These are phyloP conservation scores for Karalla daura DNA, from an alignment of 2,797 vertebrate genomes.

Conservation along the genomic window DNA sequence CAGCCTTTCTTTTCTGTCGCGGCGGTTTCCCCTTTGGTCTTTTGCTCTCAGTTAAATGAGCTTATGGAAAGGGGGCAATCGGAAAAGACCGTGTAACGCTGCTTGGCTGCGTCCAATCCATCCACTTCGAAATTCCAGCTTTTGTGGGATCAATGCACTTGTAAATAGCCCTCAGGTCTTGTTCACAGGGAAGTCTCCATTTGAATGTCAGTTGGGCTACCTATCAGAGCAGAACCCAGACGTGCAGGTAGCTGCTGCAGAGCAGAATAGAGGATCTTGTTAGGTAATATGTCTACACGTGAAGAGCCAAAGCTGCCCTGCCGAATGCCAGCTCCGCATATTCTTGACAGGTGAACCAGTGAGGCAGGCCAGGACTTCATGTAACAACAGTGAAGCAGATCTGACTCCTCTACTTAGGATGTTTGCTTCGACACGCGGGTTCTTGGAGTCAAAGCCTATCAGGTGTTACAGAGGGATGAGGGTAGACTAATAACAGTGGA, in stretches of 20 bases:
- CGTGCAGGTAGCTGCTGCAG: constrained; percentile 11
- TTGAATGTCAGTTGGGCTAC: constrained; percentile 61
- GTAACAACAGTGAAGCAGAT: background rate
- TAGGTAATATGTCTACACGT: constrained; percentile 36
- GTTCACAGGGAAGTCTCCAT: constrained; percentile 45
- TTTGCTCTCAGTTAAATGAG: constrained; percentile 44
- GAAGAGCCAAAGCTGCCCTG: constrained; percentile 10
- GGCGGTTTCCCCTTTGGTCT: constrained; percentile 10
- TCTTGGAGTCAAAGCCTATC: background rate
- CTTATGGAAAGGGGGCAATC: constrained; percentile 53
- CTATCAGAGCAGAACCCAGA: constrained; percentile 48
- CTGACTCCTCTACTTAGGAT: background rate
- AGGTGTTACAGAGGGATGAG: background rate
- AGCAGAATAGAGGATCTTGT: constrained; percentile 37
- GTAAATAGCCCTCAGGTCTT: constrained; percentile 49
- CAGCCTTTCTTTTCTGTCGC: constrained; percentile 12
- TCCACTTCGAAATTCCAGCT: constrained; percentile 48
- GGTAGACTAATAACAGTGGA: background rate
- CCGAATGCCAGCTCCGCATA: constrained; percentile 25
- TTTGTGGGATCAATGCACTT: constrained; percentile 61
- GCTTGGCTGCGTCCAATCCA: constrained; percentile 55
- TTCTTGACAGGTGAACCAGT: constrained; percentile 1
- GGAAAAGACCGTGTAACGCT: constrained; percentile 42
- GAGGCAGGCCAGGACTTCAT: background rate
- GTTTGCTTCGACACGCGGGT: background rate